Conservation (phyloP, 2,113 vertebrate species). For the Marcusenius ussheri region DNA sequence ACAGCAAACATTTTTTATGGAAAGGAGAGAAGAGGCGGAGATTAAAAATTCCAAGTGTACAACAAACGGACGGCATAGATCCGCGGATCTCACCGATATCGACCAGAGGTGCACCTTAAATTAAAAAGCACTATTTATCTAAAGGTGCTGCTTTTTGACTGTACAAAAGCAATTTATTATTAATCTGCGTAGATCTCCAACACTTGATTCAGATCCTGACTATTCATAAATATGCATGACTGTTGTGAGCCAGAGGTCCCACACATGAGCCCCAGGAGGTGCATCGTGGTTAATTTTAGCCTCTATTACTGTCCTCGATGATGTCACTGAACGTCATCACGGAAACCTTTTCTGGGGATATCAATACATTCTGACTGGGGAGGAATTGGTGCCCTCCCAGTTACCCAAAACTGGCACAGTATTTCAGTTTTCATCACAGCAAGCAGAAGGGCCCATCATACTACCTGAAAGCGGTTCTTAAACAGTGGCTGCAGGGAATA, state of each 20-base stretch:
- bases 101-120: neutral
- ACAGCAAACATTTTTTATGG: neutral
- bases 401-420: neutral
- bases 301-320: neutral
- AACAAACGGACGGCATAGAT: neutral
- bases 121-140: neutral
- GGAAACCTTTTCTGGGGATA: neutral
- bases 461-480: slow-evolving; percentile 17
- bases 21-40: neutral
- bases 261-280: neutral
- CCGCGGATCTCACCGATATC: neutral
- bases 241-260: neutral
- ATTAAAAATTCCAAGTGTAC: neutral
- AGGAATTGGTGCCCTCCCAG: neutral
- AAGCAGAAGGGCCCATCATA: neutral
- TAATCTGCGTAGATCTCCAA: neutral
- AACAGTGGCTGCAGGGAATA: neutral
- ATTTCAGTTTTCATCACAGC: neutral
- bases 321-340: neutral
- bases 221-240: neutral
- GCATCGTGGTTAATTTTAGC: neutral
- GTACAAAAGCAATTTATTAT: neutral
- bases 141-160: neutral
- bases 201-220: neutral
- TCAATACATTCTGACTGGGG: neutral